phyloP scores from a whole-genome alignment of 2,888 invertebrate genomes.

The Pollenia amentaria region DNA sequence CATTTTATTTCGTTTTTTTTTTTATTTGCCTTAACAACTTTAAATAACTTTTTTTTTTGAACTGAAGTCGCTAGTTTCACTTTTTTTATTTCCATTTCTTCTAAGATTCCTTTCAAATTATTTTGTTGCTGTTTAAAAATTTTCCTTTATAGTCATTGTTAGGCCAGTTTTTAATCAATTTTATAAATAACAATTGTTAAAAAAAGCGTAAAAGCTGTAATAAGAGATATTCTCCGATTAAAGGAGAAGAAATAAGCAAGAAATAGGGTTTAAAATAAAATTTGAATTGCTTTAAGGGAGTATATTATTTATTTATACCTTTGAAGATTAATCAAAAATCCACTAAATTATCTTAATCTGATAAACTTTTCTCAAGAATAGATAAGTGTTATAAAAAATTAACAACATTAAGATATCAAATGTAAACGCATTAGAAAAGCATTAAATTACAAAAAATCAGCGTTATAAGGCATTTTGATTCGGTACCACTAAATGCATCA shows the following conservation, averaged over 20 bases:
- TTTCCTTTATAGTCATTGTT: constrained; percentile 30
- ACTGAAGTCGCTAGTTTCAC: constrained; percentile 41
- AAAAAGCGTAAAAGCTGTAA: constrained; percentile 13
- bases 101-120: constrained; percentile 27
- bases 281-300: too few species aligned
- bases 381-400: too few species aligned
- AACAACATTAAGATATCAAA: too few species aligned
- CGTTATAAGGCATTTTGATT: too few species aligned
- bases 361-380: too few species aligned
- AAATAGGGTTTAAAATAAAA: too few species aligned
- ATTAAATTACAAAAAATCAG: too few species aligned
- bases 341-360: too few species aligned
- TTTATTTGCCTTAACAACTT: constrained; percentile 28
- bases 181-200: constrained; percentile 36
- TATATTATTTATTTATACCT: too few species aligned
- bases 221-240: not conserved
- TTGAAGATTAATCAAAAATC: too few species aligned
- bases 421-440: too few species aligned
- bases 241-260: not conserved
- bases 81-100: constrained; percentile 17
- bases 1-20: not conserved
- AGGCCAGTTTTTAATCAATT: constrained; percentile 62
- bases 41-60: constrained; percentile 49
- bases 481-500: too few species aligned
- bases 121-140: constrained; percentile 35